Evolutionary conservation across 2,113 vertebrate genomes (phyloP).

Genomic region (Bos javanicus): DNA sequence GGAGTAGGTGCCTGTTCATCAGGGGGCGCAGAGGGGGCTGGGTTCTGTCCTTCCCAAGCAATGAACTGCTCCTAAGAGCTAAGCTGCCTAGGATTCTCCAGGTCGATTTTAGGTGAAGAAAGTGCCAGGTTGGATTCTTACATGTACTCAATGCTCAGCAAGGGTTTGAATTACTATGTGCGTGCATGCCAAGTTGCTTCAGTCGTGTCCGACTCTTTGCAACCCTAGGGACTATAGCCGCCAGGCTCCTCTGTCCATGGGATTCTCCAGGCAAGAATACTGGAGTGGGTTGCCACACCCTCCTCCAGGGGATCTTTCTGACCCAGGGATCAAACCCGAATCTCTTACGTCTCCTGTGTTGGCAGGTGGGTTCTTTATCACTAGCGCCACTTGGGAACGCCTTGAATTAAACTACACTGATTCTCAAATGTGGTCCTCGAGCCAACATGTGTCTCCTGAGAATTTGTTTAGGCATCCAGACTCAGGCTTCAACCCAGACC

Average conservation of each 20-base stretch:
- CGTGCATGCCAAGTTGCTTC: neutral
- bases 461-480: neutral
- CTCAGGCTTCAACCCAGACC: neutral
- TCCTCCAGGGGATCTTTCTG: too few relatives aligned
- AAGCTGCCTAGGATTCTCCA: neutral
- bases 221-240: neutral
- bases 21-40: rapidly evolving
- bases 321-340: too few relatives aligned
- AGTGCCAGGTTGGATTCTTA: neutral
- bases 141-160: neutral
- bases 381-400: too few relatives aligned
- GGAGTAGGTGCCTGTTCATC: neutral
- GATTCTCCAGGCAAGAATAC: neutral
- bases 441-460: neutral
- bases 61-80: neutral
- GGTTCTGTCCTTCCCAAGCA: neutral
- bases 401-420: neutral
- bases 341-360: too few relatives aligned
- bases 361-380: too few relatives aligned
- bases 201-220: neutral
- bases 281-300: neutral
- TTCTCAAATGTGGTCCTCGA: neutral
- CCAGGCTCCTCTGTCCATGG: neutral
- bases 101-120: neutral
- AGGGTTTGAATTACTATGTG: neutral